phyloP scores from a whole-genome alignment of 2,888 invertebrate genomes.

The Ephialtes manifestator region DNA sequence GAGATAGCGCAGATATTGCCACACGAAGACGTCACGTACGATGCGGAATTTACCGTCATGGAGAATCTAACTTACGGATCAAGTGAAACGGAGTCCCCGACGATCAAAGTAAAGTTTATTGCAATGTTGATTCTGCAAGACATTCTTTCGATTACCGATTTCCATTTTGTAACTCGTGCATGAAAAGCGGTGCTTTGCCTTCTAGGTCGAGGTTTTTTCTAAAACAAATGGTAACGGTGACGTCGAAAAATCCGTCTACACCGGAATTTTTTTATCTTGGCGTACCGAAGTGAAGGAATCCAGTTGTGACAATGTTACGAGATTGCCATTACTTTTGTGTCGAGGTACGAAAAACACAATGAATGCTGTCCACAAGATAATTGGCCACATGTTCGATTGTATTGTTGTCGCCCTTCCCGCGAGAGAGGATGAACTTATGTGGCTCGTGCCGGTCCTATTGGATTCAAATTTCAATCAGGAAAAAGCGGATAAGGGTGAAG shows the following conservation, averaged over 20 bases:
- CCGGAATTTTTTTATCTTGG: constrained; percentile 82
- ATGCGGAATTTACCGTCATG: constrained; percentile 75
- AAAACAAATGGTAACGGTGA: constrained; percentile 54
- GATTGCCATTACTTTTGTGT: constrained; percentile 82
- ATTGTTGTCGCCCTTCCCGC: constrained; percentile 76
- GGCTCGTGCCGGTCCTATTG: constrained; percentile 80
- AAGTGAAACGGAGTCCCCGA: constrained; percentile 73
- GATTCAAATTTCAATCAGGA: constrained; percentile 68
- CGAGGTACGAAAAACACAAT: constrained; percentile 79
- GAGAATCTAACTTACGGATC: constrained; percentile 70
- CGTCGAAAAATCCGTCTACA: constrained; percentile 76
- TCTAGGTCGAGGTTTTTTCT: constrained; percentile 75
- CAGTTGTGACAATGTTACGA: constrained; percentile 67
- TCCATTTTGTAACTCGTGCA: background rate
- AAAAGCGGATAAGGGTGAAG: constrained; percentile 65
- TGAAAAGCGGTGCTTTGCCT: background rate
- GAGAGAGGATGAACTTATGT: constrained; percentile 79
- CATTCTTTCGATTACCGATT: background rate
- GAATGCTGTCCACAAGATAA: constrained; percentile 77
- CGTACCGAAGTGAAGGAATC: constrained; percentile 63
- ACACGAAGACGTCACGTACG: constrained; percentile 79
- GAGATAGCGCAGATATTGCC: constrained; percentile 78
- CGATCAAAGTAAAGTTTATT: constrained; percentile 75
- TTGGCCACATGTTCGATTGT: constrained; percentile 83
- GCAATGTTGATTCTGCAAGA: background rate